These are phyloP conservation scores for Cottus gobio DNA, from an alignment of 2,113 vertebrate species.

Conservation along the genomic window DNA sequence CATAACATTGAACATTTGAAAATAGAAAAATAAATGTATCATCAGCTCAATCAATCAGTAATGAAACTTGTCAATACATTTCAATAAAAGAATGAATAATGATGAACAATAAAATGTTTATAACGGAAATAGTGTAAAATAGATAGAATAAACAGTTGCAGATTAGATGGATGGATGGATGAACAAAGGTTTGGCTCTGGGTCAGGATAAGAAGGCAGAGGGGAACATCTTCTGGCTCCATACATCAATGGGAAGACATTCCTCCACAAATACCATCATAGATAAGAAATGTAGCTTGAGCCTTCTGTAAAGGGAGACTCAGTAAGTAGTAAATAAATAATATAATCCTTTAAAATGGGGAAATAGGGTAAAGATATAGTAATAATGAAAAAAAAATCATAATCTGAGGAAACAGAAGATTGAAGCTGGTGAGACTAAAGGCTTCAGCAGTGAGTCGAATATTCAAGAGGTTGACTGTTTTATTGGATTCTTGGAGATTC, in stretches of 20 bases:
- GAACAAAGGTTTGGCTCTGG: no score
- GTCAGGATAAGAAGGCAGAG: not conserved
- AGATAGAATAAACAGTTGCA: no score
- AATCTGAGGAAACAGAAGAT: not conserved
- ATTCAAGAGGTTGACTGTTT: not conserved
- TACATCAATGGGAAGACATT: not conserved
- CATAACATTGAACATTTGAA: no score
- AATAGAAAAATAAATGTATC: no score
- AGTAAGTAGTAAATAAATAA: not conserved
- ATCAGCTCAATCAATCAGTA: no score
- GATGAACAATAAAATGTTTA: not conserved
- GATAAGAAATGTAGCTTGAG: not conserved
- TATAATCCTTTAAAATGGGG: not conserved
- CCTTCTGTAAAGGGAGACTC: not conserved
- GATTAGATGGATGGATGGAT: no score
- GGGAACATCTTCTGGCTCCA: not conserved
- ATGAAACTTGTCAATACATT: no score
- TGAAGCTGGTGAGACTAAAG: not conserved
- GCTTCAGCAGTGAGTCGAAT: not conserved
- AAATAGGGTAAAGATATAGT: no score
- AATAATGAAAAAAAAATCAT: not conserved
- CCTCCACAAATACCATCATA: not conserved
- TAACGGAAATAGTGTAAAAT: no score
- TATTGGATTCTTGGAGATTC: not conserved
- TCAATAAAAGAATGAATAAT: not conserved